A percentile compares a stretch with the other conserved stretches of the same genome.
These are phyloP conservation scores for Orientallactaga sibirica DNA, from an alignment of 2,797 vertebrate genomes.

Conservation along the genomic window DNA sequence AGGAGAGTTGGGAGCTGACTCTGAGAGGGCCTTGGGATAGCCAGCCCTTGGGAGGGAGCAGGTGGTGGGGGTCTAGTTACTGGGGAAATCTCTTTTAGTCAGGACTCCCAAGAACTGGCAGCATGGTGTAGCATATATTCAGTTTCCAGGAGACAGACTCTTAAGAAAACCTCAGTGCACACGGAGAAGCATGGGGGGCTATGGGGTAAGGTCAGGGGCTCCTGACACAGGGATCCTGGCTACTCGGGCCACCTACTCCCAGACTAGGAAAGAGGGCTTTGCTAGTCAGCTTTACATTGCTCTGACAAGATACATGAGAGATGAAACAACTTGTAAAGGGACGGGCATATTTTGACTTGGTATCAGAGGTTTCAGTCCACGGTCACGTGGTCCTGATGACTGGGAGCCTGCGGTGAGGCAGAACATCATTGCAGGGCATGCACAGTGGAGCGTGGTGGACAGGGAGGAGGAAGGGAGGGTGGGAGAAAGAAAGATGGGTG, in stretches of 20 bases:
- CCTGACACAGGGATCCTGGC: background rate
- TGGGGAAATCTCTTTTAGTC: conserved; percentile 15
- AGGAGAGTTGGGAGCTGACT: background rate
- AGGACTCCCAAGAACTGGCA: background rate
- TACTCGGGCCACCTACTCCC: background rate
- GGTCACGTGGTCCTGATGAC: background rate
- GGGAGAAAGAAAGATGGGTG: background rate
- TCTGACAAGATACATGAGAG: background rate
- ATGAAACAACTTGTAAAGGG: background rate
- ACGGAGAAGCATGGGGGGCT: background rate
- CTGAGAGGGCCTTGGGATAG: background rate
- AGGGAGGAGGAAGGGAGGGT: background rate
- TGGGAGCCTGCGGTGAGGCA: background rate
- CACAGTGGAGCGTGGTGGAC: background rate
- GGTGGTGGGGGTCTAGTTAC: background rate
- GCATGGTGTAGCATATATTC: background rate
- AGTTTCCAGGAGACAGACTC: background rate
- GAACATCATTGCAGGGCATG: background rate
- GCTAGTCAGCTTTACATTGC: background rate
- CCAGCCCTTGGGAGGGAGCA: background rate
- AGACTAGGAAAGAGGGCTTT: background rate
- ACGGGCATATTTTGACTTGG: background rate
- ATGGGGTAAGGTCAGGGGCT: background rate
- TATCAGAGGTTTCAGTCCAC: background rate
- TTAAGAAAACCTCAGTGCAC: background rate